Percentiles rank a stretch among this genome's conserved stretches.
These are phyloP conservation scores for Urechis unicinctus DNA, from an alignment of 2,888 invertebrate genomes.

Conservation along the genomic window DNA sequence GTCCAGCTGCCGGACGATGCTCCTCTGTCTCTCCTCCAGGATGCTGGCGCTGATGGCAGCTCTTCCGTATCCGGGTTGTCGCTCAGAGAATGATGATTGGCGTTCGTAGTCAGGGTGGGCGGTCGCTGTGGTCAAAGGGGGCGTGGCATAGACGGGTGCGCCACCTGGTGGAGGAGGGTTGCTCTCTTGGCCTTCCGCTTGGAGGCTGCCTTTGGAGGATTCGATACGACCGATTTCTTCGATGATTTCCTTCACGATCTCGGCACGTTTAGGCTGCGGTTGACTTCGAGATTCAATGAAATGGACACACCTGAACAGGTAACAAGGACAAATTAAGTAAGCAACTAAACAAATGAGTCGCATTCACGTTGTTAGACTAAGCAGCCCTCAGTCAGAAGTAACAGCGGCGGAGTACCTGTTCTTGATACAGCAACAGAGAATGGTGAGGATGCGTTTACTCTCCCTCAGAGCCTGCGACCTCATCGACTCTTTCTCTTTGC, in stretches of 20 bases:
- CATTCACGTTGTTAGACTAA: too few relatives aligned
- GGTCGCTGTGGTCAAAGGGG: neutral
- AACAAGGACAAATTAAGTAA: too few relatives aligned
- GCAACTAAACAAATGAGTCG: too few relatives aligned
- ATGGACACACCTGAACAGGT: conserved; percentile 13
- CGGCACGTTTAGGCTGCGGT: conserved; percentile 17
- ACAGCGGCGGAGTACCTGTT: too few relatives aligned
- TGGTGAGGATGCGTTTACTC: conserved; percentile 15
- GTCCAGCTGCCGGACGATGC: conserved; percentile 21
- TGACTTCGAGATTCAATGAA: conserved; percentile 12
- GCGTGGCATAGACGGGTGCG: neutral
- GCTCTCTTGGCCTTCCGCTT: neutral
- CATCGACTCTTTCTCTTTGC: conserved; percentile 8
- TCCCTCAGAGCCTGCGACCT: conserved; percentile 10
- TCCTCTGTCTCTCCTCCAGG: conserved; percentile 19
- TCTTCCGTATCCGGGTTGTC: conserved; percentile 3
- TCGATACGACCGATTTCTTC: conserved; percentile 20
- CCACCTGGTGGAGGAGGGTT: neutral
- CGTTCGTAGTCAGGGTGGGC: neutral
- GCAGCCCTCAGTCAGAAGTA: too few relatives aligned
- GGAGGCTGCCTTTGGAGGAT: conserved; percentile 1
- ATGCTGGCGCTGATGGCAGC: conserved; percentile 11
- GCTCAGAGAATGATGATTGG: neutral
- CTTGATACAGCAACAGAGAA: conserved; percentile 23
- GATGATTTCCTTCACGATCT: conserved; percentile 23